These are phyloP conservation scores for Odontamblyopus rebecca DNA, from an alignment of 2,797 vertebrate species.

Conservation along the genomic window DNA sequence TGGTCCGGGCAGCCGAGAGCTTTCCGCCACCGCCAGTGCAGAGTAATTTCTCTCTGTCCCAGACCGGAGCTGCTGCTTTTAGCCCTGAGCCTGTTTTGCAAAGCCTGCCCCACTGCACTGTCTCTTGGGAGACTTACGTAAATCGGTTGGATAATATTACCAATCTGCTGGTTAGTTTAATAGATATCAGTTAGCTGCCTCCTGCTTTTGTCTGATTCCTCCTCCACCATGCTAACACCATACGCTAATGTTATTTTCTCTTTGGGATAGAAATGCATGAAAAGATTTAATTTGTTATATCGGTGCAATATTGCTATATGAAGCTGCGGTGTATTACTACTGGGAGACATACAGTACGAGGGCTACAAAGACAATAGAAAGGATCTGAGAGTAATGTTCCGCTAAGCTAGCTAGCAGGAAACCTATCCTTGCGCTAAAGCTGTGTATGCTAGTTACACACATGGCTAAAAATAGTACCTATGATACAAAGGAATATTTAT, in stretches of 20 bases:
- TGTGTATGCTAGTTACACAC: background rate
- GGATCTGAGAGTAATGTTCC: background rate
- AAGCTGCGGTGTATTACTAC: background rate
- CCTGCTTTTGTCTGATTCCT: conserved; percentile 49
- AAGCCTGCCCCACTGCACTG: background rate
- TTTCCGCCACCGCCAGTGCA: conserved; percentile 29
- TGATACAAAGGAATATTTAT: too few species aligned
- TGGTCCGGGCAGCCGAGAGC: conserved; percentile 30
- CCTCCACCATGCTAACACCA: conserved; percentile 36
- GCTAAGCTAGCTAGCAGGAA: background rate
- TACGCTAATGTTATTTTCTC: conserved; percentile 23
- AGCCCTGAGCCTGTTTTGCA: background rate
- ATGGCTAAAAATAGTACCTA: background rate
- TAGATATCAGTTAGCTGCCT: background rate
- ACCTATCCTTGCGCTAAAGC: background rate
- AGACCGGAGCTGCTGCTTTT: conserved; percentile 1
- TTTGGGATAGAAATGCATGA: accelerated
- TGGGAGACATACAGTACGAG: background rate
- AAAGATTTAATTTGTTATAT: accelerated
- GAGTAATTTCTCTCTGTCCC: background rate
- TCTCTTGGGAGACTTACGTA: conserved; percentile 1
- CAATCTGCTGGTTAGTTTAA: background rate
- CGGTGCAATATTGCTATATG: background rate
- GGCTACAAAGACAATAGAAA: background rate
- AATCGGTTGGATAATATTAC: conserved; percentile 27